A percentile compares a stretch with the other conserved stretches of the same genome.
Evolutionary conservation across 64 coral and sea anemone genomes (phyloP).

Genomic region (Stichodactyla mertensii): DNA sequence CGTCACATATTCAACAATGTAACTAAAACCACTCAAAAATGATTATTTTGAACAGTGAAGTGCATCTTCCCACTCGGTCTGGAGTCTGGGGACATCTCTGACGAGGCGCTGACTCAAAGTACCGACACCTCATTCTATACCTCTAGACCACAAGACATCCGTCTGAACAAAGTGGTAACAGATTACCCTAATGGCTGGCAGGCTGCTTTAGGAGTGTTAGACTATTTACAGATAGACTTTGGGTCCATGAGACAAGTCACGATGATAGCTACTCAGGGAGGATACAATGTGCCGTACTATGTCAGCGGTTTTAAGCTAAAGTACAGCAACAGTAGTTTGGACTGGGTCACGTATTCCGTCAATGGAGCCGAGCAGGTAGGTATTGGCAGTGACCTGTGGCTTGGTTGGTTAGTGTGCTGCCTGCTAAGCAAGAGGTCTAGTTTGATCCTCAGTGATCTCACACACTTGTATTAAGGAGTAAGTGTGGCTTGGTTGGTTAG

Average conservation of each 20-base stretch:
- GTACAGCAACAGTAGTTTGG: constrained; percentile 72
- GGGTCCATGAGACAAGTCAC: constrained; percentile 53
- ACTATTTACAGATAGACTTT: constrained; percentile 72
- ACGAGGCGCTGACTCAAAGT: constrained; percentile 62
- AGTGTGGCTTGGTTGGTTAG: too few species aligned
- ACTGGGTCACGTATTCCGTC: constrained; percentile 56
- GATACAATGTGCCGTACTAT: constrained; percentile 30
- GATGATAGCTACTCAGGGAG: constrained; percentile 58
- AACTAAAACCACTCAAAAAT: too few species aligned
- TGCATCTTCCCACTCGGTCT: constrained; percentile 68
- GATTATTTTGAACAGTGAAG: constrained; percentile 23
- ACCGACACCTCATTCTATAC: background rate
- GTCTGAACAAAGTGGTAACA: constrained; percentile 44
- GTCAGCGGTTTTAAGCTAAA: constrained; percentile 31
- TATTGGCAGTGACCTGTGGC: too few species aligned
- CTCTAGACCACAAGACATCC: constrained; percentile 37
- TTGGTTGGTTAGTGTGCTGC: too few species aligned
- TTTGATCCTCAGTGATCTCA: too few species aligned
- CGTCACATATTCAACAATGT: too few species aligned
- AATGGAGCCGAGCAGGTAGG: too few species aligned
- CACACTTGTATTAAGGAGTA: too few species aligned
- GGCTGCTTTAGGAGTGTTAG: constrained; percentile 20
- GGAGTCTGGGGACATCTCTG: constrained; percentile 66
- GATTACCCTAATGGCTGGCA: constrained; percentile 51
- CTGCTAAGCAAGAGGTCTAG: too few species aligned